Conservation (phyloP, 2,113 vertebrate genomes). For the Uria aalge region DNA sequence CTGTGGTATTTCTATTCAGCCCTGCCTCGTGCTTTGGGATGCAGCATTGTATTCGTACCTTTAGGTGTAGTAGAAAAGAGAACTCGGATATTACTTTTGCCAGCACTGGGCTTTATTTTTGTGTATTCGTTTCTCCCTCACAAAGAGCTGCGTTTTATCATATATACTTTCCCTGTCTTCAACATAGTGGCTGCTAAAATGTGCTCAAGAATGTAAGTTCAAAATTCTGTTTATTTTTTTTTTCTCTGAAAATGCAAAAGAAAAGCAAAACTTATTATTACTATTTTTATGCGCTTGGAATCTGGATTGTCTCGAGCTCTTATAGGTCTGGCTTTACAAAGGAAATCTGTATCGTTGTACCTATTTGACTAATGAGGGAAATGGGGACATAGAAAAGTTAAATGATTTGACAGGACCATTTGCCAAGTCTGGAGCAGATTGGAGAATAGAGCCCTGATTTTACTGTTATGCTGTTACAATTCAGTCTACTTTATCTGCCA, state of each 20-base stretch:
- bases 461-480: not conserved
- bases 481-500: not conserved
- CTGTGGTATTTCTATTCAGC: slow-evolving; percentile 98
- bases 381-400: not conserved
- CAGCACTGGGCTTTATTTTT: slow-evolving; percentile 83
- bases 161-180: slow-evolving; percentile 90
- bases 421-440: not conserved
- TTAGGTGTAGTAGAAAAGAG: slow-evolving; percentile 85
- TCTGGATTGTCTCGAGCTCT: not conserved
- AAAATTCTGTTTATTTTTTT: not conserved
- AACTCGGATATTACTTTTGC: slow-evolving; percentile 75
- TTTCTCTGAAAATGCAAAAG: not conserved
- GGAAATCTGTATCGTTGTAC: not conserved
- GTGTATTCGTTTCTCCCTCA: slow-evolving; percentile 92
- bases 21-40: slow-evolving; percentile 87
- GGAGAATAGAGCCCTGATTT: not conserved
- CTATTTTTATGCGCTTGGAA: not conserved
- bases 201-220: slow-evolving; percentile 86
- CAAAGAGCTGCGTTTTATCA: slow-evolving; percentile 95
- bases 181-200: slow-evolving; percentile 88
- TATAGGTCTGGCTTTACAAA: not conserved
- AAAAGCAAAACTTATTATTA: not conserved
- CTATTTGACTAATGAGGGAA: not conserved
- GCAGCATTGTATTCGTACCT: slow-evolving; percentile 85
- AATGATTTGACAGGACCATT: not conserved